Conservation (phyloP, 2,113 vertebrate species). For the Motacilla tschutschensis region DNA sequence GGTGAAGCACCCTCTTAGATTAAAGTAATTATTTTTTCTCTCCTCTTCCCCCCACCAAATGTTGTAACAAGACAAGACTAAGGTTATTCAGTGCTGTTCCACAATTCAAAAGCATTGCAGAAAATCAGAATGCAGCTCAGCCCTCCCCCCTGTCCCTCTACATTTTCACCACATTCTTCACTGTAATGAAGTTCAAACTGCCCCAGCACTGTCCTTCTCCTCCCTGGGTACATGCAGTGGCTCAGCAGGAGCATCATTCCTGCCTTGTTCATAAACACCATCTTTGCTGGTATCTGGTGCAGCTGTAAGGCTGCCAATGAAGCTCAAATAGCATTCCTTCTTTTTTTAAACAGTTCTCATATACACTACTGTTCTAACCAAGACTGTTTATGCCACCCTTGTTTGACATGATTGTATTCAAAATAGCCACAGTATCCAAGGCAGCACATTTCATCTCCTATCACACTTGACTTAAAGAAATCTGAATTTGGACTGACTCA, state of each 20-base stretch:
- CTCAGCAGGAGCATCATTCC: not conserved
- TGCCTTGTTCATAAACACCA: not conserved
- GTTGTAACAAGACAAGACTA: not conserved
- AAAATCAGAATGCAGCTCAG: not conserved
- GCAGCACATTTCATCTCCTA: not conserved
- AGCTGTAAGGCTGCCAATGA: not conserved
- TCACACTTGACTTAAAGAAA: not conserved
- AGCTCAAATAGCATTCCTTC: not conserved
- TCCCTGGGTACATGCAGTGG: not conserved
- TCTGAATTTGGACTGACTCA: slow-evolving; percentile 56
- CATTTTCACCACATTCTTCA: not conserved
- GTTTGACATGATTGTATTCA: not conserved
- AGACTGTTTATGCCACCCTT: not conserved
- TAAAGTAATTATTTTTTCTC: not conserved
- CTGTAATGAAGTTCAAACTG: not conserved
- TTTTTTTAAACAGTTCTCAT: not conserved
- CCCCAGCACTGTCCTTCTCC: not conserved
- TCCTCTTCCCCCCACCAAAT: not conserved
- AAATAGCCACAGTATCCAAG: not conserved
- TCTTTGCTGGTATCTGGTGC: not conserved
- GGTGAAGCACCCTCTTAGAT: not conserved
- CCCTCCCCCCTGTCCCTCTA: not conserved
- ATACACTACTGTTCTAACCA: not conserved
- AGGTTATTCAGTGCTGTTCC: not conserved
- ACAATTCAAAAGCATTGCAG: not conserved